Conservation (phyloP, 2,888 invertebrate genomes). For the Dysmachus trigonus region DNA sequence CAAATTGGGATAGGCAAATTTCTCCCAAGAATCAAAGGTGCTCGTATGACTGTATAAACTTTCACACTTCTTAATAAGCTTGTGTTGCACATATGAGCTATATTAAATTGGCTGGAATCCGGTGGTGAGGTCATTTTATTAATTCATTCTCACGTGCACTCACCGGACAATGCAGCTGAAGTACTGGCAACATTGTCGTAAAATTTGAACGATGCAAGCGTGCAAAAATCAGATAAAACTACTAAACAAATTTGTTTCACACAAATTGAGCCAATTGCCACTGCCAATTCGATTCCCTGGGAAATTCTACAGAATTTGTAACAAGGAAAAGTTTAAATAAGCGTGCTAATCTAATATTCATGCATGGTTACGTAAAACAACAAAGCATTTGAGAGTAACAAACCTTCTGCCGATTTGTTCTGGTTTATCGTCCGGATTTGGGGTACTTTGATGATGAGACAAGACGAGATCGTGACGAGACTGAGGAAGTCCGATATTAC, state of each 20-base stretch:
- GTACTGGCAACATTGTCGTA: too few species aligned
- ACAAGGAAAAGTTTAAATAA: not conserved
- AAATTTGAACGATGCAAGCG: too few species aligned
- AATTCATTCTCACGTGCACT: too few species aligned
- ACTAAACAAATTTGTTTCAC: not conserved
- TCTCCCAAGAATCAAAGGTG: too few species aligned
- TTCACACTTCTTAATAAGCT: too few species aligned
- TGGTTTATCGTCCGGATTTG: slow-evolving; percentile 77
- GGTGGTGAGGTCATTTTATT: too few species aligned
- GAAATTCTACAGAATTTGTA: not conserved
- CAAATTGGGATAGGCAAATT: too few species aligned
- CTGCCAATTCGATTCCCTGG: not conserved
- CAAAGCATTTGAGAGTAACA: slow-evolving; percentile 63
- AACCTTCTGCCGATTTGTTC: slow-evolving; percentile 74
- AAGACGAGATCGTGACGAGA: slow-evolving; percentile 78
- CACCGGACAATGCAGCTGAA: too few species aligned
- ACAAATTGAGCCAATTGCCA: not conserved
- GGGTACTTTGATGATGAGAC: slow-evolving; percentile 82
- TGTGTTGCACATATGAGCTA: too few species aligned
- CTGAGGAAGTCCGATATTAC: slow-evolving; percentile 70
- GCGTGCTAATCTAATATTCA: not conserved
- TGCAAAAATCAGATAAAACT: too few species aligned
- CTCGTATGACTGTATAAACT: too few species aligned
- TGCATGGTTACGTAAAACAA: not conserved
- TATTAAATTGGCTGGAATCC: too few species aligned